Conservation (phyloP, 2,888 invertebrate genomes). For the Chaitophorus viminalis region DNA sequence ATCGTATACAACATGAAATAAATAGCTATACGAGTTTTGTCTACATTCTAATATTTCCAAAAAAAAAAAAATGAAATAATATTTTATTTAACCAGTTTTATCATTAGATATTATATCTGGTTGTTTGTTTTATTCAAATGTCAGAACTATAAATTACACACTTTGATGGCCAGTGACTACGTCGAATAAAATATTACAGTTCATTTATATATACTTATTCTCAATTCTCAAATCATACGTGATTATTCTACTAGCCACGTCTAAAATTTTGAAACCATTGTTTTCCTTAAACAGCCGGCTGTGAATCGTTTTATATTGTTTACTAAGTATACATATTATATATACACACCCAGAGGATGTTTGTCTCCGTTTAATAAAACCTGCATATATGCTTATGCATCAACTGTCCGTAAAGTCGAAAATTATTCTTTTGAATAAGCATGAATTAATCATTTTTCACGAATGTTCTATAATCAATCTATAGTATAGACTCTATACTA, state of each 20-base stretch:
- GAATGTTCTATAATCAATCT: neutral
- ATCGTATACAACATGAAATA: neutral
- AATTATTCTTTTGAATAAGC: neutral
- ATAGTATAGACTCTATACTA: no score
- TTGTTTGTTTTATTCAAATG: conserved; percentile 25
- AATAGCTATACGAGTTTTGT: neutral
- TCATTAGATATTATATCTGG: conserved; percentile 20
- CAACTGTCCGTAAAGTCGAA: neutral
- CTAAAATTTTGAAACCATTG: conserved; percentile 15
- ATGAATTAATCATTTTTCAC: conserved; percentile 12
- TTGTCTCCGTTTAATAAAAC: neutral
- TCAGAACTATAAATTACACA: neutral
- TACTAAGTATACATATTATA: neutral
- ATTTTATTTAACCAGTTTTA: neutral
- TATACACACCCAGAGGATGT: conserved; percentile 32
- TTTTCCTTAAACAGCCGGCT: conserved; percentile 5
- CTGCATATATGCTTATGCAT: neutral
- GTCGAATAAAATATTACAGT: neutral
- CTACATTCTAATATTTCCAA: conserved; percentile 2
- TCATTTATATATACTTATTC: neutral
- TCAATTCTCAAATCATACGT: neutral
- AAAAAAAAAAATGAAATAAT: conserved; percentile 4
- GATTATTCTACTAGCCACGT: conserved; percentile 26
- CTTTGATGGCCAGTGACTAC: neutral
- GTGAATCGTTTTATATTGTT: conserved; percentile 29